Conservation (phyloP, 2,888 invertebrate genomes). For the Heliconius cydno region DNA sequence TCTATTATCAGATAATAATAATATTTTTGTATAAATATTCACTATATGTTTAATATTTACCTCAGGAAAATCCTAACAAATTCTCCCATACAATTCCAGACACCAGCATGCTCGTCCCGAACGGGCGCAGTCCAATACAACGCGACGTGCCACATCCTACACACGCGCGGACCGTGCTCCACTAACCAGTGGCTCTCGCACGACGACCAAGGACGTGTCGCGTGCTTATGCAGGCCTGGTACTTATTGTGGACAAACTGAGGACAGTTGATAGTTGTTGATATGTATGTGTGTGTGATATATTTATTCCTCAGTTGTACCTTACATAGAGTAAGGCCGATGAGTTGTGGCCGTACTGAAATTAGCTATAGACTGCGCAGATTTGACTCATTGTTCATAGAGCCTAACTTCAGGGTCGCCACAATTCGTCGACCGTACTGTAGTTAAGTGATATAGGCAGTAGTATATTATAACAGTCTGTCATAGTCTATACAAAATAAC, state of each 20-base stretch:
- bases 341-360: neutral
- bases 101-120: constrained; percentile 81
- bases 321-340: neutral
- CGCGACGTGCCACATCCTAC: constrained; percentile 89
- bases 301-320: neutral
- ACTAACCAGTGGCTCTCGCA: constrained; percentile 83
- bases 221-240: constrained; percentile 87
- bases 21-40: too few relatives aligned
- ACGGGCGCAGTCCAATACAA: constrained; percentile 86
- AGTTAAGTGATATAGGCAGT: neutral
- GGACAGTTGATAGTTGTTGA: constrained; percentile 1
- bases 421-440: neutral
- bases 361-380: too few relatives aligned
- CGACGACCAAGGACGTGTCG: constrained; percentile 70
- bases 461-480: neutral
- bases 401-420: neutral
- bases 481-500: neutral
- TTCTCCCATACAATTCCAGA: constrained; percentile 53
- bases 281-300: neutral
- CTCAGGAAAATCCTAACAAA: neutral
- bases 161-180: constrained; percentile 90
- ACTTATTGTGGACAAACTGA: constrained; percentile 49
- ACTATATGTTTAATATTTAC: neutral
- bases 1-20: too few relatives aligned
- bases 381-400: too few relatives aligned